Conservation (phyloP, 2,888 invertebrate species). For the Microctonus brassicae region DNA sequence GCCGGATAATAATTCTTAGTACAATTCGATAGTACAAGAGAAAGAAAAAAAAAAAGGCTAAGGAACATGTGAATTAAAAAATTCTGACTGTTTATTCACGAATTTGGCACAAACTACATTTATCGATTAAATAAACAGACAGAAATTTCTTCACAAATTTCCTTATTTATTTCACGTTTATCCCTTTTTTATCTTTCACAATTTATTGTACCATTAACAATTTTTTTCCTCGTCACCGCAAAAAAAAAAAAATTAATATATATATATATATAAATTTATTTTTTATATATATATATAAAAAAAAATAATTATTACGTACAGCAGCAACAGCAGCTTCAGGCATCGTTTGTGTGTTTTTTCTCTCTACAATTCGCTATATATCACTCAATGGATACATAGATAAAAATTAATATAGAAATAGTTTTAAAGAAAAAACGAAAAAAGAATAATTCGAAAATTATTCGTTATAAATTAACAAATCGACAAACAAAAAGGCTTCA, state of each 20-base stretch:
- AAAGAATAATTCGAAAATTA: neutral
- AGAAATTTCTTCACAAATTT: neutral
- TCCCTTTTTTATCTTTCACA: neutral
- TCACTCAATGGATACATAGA: neutral
- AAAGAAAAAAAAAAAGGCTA: neutral
- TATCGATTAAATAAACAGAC: constrained; percentile 36
- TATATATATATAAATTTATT: no score
- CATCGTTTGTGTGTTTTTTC: neutral
- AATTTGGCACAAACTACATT: constrained; percentile 45
- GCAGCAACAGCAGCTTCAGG: constrained; percentile 6
- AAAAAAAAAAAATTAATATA: no score
- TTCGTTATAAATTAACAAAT: neutral
- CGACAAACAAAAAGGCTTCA: neutral
- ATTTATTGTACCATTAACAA: neutral
- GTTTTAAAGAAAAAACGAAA: neutral
- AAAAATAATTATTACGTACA: constrained; percentile 26
- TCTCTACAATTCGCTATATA: neutral
- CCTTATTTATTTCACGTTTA: neutral
- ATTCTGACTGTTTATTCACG: constrained; percentile 26
- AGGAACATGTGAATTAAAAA: constrained; percentile 7
- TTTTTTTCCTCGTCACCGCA: neutral
- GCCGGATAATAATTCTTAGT: neutral
- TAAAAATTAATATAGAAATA: constrained; percentile 8
- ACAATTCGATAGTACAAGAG: no score
- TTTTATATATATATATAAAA: neutral